Base-by-base conservation (phyloP, 2,888 invertebrate genomes). In the Lasius fuliginosus region DNA sequence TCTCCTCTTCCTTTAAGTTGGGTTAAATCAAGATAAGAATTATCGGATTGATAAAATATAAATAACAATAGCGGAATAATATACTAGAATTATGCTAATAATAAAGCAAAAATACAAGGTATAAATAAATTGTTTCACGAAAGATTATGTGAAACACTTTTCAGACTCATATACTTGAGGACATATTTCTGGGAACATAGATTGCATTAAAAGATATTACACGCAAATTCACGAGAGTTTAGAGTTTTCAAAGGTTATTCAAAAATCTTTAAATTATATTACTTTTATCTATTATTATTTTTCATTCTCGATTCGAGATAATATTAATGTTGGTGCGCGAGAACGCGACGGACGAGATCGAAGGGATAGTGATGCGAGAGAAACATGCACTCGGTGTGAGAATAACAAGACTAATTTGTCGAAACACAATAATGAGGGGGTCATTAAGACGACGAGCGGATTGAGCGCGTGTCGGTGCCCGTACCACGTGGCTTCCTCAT, bases 381-480 rank as follows among this genome's bases (percentile, higher is more conserved):
- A 15, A 49, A 71, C 33, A 18, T 46, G 58, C 33, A 60, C 69
- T 60, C 73, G 36, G 27, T 49, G 60, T 12, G 23, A 23, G 40
- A 56, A 67, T 83, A 89, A 90, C 85, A 88, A 89, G 90, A 90
- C 92, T 94, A 93, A 94, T 94, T 93, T 91, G 92, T 92, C 88
- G 87, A 90, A 94, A 94, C 94, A 93, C 86, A 91, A 91, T 94
- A 94, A 94, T 92, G 93, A 94, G 92, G 92, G 90, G 91, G 90
- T 93, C 92, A 91, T 94, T 93, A 93, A 87, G 84, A 87, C 82
- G 89, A 83, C 82, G 89, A 83, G 83, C 85, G 85, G 82, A 69
- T 83, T 71, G 85, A 69, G 86, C 91, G 89, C 91, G 92, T 90
- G 90, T 87, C 91, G 67, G 64, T 81, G 64, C 83, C 85, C 86